Evolutionary conservation across 2,113 vertebrate species (phyloP), one percentile per base, ranked within the genome.

Genomic region (Ranitomeya variabilis): DNA sequence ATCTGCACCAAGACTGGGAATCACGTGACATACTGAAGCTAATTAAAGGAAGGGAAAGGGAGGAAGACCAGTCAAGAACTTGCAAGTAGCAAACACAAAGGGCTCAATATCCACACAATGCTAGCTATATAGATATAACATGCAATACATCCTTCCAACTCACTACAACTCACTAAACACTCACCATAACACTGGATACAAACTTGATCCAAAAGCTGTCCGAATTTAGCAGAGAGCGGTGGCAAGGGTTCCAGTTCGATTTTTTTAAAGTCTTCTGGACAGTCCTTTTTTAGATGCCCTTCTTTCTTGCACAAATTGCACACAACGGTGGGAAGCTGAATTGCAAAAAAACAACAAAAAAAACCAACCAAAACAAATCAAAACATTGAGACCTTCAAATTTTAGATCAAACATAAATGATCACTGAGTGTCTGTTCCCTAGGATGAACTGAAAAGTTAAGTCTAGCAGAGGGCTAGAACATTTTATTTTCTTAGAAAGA

Each of bases 191-290:
- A 99, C 77, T 97, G 96, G 83, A 96, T 93, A 90, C 97, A 98
- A 90, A 97, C 96, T 94, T 95, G 93, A 94, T 97, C 95, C 84
- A 99, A 95, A 86, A 95, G 92, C 92, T 12, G 86, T 82, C 94
- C 93, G 93, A 98, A 99, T 87, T 94, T 96, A 23, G 94, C 92
- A 51, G 96, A 96, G 89, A 97, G 90, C 0, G 91, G 90, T 67
- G 97, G 97, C 87, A 98, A 91, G 71, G 96, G 95, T 8, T 96
- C 95, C 89, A 98, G 95, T 80, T 96, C 94, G 90, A 98, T 96
- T 91, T 96, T 97, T 93, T 97, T 98, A 93, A 99, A 98, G 92
- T 99, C 97, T 90, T 99, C 97, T 1, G 97, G 97, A 90, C 97
- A 99, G 91, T 98, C 97, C 64, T 93, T 96, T 90, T 97, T 98